These are phyloP conservation scores for Sceloporus tristichus DNA, from an alignment of 2,113 vertebrate genomes.

Conservation along the genomic window DNA sequence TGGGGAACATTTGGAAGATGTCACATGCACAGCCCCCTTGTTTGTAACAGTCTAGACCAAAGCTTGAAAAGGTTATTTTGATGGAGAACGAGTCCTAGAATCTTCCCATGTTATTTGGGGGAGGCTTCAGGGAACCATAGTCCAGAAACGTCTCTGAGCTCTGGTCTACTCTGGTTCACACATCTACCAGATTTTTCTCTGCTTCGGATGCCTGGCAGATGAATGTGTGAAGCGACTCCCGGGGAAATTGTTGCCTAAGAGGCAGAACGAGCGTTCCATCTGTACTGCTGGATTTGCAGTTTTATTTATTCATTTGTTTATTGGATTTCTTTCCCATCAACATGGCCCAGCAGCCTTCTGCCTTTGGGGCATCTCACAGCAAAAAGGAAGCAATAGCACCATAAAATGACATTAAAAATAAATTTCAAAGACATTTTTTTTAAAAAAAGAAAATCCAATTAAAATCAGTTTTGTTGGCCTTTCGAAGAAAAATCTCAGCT, in stretches of 20 bases:
- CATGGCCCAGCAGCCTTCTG: background rate
- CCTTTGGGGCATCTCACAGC: background rate
- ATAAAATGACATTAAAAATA: background rate
- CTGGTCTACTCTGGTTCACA: background rate
- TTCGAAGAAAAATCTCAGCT: background rate
- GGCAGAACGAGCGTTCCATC: background rate
- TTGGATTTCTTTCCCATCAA: background rate
- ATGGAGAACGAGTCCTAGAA: no score
- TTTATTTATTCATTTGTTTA: conserved; percentile 4
- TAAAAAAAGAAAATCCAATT: background rate
- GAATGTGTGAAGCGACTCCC: background rate
- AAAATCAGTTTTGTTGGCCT: conserved; percentile 8
- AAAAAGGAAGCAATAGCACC: background rate
- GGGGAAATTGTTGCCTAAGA: background rate
- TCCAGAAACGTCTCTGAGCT: background rate
- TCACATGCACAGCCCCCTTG: no score
- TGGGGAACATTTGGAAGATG: no score
- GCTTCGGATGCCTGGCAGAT: background rate
- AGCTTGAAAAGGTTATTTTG: no score
- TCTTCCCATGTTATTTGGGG: no score
- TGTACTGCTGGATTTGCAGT: background rate
- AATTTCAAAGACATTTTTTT: background rate
- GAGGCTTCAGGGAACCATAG: no score
- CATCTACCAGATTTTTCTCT: background rate
- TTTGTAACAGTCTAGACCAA: no score